Evolutionary conservation across 2,888 invertebrate species (phyloP), one percentile per base, ranked within the genome.

Genomic region (Bombylius major): DNA sequence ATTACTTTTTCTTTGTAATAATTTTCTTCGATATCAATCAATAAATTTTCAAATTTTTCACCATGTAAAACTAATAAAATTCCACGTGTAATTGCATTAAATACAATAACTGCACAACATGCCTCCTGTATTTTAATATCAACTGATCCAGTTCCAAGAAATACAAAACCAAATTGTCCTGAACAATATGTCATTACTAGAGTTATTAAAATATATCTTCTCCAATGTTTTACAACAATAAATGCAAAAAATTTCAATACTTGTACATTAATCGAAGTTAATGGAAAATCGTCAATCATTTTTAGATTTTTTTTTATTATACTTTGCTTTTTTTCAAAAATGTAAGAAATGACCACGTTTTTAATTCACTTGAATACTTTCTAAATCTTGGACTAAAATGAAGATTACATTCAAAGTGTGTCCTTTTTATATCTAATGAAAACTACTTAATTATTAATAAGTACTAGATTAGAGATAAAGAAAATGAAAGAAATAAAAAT

Each of bases 111-210:
- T 13, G 54, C 12, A 46, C 55, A 54, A 14, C 50, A 60, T 7
- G 51, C 47, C 31, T 60, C 58, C 42, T 55, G 33, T 11, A 58
- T 58, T 12, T 51, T 56, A 8, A 53, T 44, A 23, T 58, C 58
- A 14, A 58, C 31, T 9, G 50, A 42, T 13, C 55, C 60, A 5
- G 23, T 49, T 33, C 54, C 42, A 44, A 47, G 49, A 44, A 31
- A 56, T 52, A 59, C 51, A 50, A 55, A 56, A 12, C 57, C 11
- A 47, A 59, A 57, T 50, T 57, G 57, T 14, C 49, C 23, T 4
- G 52, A 42, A 47, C 54, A 50, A n/a, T 57, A 47, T 36, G 54
- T 33, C n/a, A 49, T 51, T 11, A 50, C 32, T 7, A 47, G 44
- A 46, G 55, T 50, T 9, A 57, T n/a, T 33, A 56, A 51, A 5